Evolutionary conservation across 1,140 invertebrate species (phyloP), one percentile per base, ranked within the genome.

Genomic region (Pseudomyrmex cubaensis): DNA sequence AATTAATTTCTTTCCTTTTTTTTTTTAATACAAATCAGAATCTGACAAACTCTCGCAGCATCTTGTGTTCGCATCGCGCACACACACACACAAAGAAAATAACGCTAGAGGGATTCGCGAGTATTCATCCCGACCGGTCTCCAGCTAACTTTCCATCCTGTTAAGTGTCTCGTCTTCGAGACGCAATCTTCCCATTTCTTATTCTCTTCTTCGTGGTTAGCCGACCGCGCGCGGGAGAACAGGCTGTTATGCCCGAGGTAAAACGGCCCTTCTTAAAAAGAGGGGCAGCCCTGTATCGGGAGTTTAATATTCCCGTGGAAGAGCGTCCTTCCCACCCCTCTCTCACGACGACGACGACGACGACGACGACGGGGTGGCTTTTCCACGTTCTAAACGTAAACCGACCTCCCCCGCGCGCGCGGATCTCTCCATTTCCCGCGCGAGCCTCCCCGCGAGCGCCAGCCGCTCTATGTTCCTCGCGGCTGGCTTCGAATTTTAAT

Each of bases 401-500:
- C 50, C 61, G 61, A 52, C 62, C 20, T 46, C 17, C 67, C 62
- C 50, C 72, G 61, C 62, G 44, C 70, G 57, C 44, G 61, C 74
- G 52, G 82, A 22, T 77, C 80, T 44, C 61, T 73, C 61, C 67
- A 22, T 46, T 20, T 74, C 56, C 50, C 72, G 66, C 62, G 44
- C 70, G 72, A 25, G n/a, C 59, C 63, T 63, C 69, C 35, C 35
- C 35, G 35, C 35, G 5, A 35, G 57, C 72, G 44, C 82, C 74
- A 46, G 35, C 35, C 35, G 35, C 35, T 35, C 72, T 56, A n/a
- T 82, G 62, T 88, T 82, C 87, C 88, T 89, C 91, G 92, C 90
- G 92, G 92, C 92, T 93, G 92, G 93, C 93, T 93, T 93, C 93
- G 93, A 93, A 94, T 93, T 94, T 94, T 94, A 94, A 94, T 94